Conservation (phyloP, 1,140 invertebrate genomes). For the Leptestheria dahalacensis region DNA sequence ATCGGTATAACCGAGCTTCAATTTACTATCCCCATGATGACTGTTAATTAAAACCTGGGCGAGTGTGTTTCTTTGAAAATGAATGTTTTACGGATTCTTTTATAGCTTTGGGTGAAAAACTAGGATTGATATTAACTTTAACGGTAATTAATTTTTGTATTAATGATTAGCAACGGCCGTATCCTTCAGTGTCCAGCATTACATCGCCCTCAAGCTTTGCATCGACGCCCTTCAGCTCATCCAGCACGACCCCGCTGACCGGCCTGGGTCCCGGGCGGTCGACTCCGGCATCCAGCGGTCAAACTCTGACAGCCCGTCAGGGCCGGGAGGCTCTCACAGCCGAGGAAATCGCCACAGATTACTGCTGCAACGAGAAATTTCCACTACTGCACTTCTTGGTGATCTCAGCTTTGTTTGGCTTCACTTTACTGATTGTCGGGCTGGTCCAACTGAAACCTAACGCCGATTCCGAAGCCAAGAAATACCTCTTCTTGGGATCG, state of each 20-base stretch:
- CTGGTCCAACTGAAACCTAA: constrained; percentile 63
- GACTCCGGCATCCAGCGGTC: no score
- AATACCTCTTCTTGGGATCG: constrained; percentile 39
- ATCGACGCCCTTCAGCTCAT: constrained; percentile 7
- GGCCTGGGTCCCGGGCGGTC: background rate
- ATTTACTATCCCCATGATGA: no score
- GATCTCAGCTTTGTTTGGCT: constrained; percentile 52
- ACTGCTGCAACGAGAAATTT: constrained; percentile 35
- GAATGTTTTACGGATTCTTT: no score
- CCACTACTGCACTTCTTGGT: constrained; percentile 55
- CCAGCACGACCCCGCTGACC: background rate
- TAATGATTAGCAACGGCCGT: background rate
- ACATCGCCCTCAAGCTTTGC: background rate
- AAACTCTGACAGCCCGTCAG: constrained; percentile 13
- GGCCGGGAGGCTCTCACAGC: constrained; percentile 17
- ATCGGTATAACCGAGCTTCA: no score
- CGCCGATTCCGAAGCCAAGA: constrained; percentile 55
- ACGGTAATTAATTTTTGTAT: background rate
- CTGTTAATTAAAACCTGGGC: no score
- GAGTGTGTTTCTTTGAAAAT: no score
- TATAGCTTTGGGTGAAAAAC: no score
- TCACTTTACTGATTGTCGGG: constrained; percentile 58
- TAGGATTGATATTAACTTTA: background rate
- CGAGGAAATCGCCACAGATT: constrained; percentile 17
- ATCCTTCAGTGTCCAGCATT: constrained; percentile 14